Evolutionary conservation across 2,113 vertebrate genomes (phyloP), one percentile per base, ranked within the genome.

Genomic region (Artemisiospiza belli): DNA sequence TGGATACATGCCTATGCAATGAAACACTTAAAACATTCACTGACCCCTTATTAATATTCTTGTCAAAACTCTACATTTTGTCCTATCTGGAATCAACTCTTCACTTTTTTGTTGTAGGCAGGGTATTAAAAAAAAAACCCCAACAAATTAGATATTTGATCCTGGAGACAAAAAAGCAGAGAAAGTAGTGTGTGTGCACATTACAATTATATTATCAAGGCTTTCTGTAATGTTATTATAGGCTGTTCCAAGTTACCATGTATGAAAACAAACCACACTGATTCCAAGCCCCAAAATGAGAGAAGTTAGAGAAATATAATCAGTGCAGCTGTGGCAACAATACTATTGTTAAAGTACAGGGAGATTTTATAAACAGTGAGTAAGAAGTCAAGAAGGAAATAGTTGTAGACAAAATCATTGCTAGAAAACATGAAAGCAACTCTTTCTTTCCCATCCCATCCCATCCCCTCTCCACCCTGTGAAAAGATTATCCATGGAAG

Each of bases 221-320:
- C 67, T 95, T 95, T 97, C 46, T 94, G 94, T 87, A 96, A 96
- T 97, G 95, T 95, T 97, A 95, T 92, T 91, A 81, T 77, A 94
- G 92, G 89, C 89, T 81, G 90, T 75, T 95, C 96, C 96, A 98
- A 96, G 95, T 96, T 84, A 83, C 94, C 83, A 85, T 93, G 94
- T 96, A 97, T 86, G 83, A 97, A 98, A 98, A 97, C 95, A 97
- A 98, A 96, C 96, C 97, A 94, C 94, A 87, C 58, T 96, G 92
- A 89, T 94, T 96, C 95, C 90, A 90, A 94, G 74, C 70, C 68
- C 87, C 39, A 79, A 85, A 97, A 92, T 91, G 94, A 89, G 95
- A 96, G 89, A 95, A 97, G 92, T 89, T 87, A 84, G 84, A 84
- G 81, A 97, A 95, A 94, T 58, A 90, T 89, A 97, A 95, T 79